A percentile compares a stretch with the other conserved stretches of the same genome.
Conservation (phyloP, 2,113 vertebrate species). For the Rhombomys opimus region DNA sequence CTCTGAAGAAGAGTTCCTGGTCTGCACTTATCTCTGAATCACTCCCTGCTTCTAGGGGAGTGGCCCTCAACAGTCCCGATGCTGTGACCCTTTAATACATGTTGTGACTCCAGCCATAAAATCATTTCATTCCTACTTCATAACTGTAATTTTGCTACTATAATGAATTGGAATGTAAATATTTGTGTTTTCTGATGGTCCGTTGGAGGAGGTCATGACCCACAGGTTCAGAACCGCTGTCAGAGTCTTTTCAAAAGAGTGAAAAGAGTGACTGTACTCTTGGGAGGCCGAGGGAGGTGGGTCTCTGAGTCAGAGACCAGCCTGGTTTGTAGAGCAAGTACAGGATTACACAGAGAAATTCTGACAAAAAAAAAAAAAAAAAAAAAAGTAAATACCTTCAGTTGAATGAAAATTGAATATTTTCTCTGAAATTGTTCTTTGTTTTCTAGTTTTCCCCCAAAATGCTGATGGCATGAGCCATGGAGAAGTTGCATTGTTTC, state of each 20-base stretch:
- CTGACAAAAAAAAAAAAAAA: not conserved
- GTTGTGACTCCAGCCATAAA: not conserved
- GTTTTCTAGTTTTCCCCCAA: slow-evolving; percentile 36
- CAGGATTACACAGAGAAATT: not conserved
- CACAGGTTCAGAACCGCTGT: not conserved
- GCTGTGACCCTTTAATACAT: not conserved
- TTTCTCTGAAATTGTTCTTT: slow-evolving; percentile 46
- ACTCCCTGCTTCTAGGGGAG: not conserved
- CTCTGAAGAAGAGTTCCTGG: not conserved
- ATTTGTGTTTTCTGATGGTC: not conserved
- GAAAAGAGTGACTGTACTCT: not conserved
- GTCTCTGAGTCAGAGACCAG: too few species aligned
- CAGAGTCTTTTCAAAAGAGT: not conserved
- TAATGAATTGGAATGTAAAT: not conserved
- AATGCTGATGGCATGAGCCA: slow-evolving; percentile 22
- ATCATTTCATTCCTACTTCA: not conserved
- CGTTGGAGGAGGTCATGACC: not conserved
- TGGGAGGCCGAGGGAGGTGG: not conserved
- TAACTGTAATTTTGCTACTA: not conserved
- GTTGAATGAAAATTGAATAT: not conserved
- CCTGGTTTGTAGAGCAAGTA: not conserved
- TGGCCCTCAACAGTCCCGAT: not conserved
- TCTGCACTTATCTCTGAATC: not conserved
- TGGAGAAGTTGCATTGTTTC: not conserved
- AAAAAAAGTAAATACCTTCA: not conserved